phyloP scores from a whole-genome alignment of 92 coral and sea anemone genomes.

The Phenganax stokvisi region DNA sequence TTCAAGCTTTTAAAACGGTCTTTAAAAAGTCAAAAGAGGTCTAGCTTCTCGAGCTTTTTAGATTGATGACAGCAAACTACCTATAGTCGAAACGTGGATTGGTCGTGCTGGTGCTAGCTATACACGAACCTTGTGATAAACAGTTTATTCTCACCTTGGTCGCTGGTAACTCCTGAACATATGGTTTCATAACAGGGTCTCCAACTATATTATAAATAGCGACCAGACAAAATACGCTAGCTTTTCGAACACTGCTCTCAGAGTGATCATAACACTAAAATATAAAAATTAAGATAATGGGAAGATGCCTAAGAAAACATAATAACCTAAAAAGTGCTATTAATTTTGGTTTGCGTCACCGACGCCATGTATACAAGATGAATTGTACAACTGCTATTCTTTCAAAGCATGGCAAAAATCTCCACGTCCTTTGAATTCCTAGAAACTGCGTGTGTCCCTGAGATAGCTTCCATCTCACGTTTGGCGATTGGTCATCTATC shows the following conservation, averaged over 20 bases:
- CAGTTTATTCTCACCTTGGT: conserved; percentile 60
- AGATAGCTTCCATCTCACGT: too few relatives aligned
- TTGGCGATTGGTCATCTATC: too few relatives aligned
- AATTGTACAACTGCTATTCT: too few relatives aligned
- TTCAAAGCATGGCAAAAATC: too few relatives aligned
- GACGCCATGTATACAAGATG: too few relatives aligned
- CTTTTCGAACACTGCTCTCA: conserved; percentile 97
- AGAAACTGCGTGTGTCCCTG: too few relatives aligned
- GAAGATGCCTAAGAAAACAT: background rate
- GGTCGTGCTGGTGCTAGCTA: background rate
- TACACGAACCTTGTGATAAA: too few relatives aligned
- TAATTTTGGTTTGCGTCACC: too few relatives aligned
- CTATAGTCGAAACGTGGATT: background rate
- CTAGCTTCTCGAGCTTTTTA: background rate
- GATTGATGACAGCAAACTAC: background rate
- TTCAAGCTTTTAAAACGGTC: too few relatives aligned
- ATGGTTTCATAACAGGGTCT: conserved; percentile 69
- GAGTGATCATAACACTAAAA: conserved; percentile 92
- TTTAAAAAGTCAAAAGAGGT: background rate
- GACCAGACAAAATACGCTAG: conserved; percentile 94
- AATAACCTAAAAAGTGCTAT: background rate
- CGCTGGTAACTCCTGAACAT: conserved; percentile 88
- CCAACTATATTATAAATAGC: conserved; percentile 83
- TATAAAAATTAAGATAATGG: background rate
- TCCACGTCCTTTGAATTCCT: too few relatives aligned